Evolutionary conservation across 2,888 invertebrate genomes (phyloP).

Genomic region (Coelinius sp.): DNA sequence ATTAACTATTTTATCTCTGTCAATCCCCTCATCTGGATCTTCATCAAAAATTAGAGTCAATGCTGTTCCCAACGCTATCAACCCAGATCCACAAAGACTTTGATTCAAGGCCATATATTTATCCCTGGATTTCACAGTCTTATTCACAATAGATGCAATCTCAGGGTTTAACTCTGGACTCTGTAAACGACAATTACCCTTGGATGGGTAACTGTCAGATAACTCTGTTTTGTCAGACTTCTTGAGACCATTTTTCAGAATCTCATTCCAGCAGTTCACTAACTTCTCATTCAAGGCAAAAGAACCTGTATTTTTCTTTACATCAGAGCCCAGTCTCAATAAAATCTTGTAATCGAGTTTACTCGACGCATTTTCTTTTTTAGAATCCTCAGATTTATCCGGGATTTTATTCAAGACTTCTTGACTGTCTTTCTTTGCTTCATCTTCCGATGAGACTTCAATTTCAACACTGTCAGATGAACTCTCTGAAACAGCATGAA

Average conservation of each 20-base stretch:
- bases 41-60: neutral
- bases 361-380: neutral
- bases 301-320: neutral
- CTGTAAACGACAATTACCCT: neutral
- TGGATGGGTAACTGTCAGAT: neutral
- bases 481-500: no score
- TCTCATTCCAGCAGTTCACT: neutral
- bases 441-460: no score
- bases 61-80: neutral
- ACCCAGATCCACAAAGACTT: neutral
- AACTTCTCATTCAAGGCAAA: neutral
- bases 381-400: no score
- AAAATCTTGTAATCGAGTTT: neutral
- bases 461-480: no score
- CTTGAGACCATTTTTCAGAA: neutral
- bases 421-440: no score
- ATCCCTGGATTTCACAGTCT: neutral
- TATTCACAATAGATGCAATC: neutral
- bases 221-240: neutral
- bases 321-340: neutral
- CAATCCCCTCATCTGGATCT: neutral
- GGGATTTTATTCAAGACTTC: no score
- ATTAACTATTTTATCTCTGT: constrained; percentile 16
- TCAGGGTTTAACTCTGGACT: neutral
- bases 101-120: neutral